A percentile compares a stretch with the other conserved stretches of the same genome.
phyloP scores from a whole-genome alignment of 2,113 vertebrate genomes.

The Hemiscyllium ocellatum region DNA sequence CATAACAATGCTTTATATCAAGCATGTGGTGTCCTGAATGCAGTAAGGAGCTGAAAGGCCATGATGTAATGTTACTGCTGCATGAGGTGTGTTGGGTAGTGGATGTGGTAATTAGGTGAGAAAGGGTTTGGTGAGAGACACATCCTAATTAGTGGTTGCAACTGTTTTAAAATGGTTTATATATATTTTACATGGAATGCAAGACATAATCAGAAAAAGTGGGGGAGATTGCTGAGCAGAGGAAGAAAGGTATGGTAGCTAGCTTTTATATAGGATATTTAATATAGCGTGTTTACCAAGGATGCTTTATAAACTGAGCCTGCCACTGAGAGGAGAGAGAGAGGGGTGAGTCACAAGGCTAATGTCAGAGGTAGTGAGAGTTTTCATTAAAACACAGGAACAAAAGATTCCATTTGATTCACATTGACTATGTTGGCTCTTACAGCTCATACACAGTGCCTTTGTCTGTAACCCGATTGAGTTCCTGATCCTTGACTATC shows the following conservation, averaged over 20 bases:
- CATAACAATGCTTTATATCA: neutral
- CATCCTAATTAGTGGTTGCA: neutral
- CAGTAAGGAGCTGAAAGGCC: neutral
- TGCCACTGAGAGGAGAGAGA: neutral
- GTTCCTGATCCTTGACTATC: too few species aligned
- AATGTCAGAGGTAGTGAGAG: neutral
- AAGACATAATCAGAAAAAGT: neutral
- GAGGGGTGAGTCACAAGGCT: neutral
- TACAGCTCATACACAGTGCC: too few species aligned
- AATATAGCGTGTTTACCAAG: neutral
- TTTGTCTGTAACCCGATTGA: too few species aligned
- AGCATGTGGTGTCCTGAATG: neutral
- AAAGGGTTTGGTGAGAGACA: neutral
- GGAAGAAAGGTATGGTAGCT: neutral
- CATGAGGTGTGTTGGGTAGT: neutral
- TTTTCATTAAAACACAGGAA: too few species aligned
- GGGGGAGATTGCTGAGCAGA: neutral
- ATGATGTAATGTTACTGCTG: neutral
- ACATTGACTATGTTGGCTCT: too few species aligned
- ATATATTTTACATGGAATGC: neutral
- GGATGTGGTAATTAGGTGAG: neutral
- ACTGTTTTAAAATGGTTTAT: neutral
- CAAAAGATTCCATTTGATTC: too few species aligned
- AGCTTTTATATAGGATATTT: neutral
- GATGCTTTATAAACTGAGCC: neutral